A percentile compares a stretch with the other conserved stretches of the same genome.
These are phyloP conservation scores for Triops cancriformis DNA, from an alignment of 1,140 invertebrate species.

Conservation along the genomic window DNA sequence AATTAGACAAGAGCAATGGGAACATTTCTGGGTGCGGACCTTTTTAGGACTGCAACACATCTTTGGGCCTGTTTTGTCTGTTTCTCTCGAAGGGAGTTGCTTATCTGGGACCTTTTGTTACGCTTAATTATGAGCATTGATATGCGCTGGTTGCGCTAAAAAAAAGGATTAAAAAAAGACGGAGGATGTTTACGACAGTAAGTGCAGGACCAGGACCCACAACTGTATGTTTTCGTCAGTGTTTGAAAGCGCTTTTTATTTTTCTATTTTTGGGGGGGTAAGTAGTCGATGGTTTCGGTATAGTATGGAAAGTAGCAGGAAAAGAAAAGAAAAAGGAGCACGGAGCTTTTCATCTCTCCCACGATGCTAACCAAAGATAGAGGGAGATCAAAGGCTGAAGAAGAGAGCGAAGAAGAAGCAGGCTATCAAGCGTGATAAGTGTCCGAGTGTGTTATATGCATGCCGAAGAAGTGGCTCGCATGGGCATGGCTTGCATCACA, in stretches of 20 bases:
- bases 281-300: background rate
- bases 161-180: background rate
- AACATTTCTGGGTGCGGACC: background rate
- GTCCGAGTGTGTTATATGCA: conserved; percentile 13
- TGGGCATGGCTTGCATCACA: conserved; percentile 9
- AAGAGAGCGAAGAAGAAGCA: background rate
- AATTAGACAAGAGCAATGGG: background rate
- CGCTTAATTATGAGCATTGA: background rate
- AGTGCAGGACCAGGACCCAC: no score
- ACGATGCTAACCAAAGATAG: background rate
- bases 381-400: conserved; percentile 1
- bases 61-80: background rate
- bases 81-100: background rate
- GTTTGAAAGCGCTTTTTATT: no score
- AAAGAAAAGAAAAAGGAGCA: background rate
- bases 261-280: no score
- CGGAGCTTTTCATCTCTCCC: background rate
- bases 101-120: background rate
- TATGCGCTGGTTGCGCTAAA: background rate
- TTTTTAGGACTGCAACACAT: background rate
- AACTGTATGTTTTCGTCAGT: no score
- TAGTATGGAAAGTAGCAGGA: background rate
- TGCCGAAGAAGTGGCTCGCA: background rate
- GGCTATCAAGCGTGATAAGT: conserved; percentile 8
- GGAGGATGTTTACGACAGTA: no score